A percentile compares a stretch with the other conserved stretches of the same genome.
These are phyloP conservation scores for Scylla paramamosain DNA, from an alignment of 1,140 invertebrate species.

Conservation along the genomic window DNA sequence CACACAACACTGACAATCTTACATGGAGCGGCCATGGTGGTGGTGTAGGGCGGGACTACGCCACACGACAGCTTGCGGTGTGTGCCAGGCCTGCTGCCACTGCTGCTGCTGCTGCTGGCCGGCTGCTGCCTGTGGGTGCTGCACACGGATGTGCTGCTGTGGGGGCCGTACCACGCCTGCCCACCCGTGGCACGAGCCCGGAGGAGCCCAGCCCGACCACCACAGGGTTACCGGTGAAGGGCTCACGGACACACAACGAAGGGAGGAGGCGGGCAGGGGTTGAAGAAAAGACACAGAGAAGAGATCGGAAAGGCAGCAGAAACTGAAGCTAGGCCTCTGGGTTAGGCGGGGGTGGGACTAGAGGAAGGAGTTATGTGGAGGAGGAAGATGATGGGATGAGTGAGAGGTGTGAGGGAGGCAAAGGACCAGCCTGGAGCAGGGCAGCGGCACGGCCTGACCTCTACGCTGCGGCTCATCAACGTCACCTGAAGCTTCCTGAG, in stretches of 20 bases:
- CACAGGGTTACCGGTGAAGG: slow-evolving; percentile 65
- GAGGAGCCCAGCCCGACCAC: slow-evolving; percentile 69
- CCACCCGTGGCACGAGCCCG: slow-evolving; percentile 73
- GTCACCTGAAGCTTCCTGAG: neutral
- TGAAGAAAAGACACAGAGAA: slow-evolving; percentile 37
- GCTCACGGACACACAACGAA: slow-evolving; percentile 49
- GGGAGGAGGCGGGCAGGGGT: slow-evolving; percentile 26
- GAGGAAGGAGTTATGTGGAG: neutral
- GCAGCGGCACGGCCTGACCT: neutral
- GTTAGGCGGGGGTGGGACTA: neutral
- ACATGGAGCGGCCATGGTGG: slow-evolving; percentile 74
- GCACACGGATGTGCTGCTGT: slow-evolving; percentile 67
- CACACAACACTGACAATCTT: slow-evolving; percentile 74
- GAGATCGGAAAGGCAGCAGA: slow-evolving; percentile 30
- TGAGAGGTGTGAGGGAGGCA: neutral
- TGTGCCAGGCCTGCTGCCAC: slow-evolving; percentile 60
- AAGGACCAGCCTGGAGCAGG: neutral
- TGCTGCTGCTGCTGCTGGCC: slow-evolving; percentile 61
- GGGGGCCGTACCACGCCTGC: slow-evolving; percentile 67
- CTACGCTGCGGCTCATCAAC: neutral
- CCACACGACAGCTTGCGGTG: slow-evolving; percentile 70
- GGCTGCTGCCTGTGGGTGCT: slow-evolving; percentile 61
- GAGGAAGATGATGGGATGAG: neutral
- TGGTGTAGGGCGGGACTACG: slow-evolving; percentile 70
- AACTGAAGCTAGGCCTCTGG: neutral